Percentiles rank a stretch among this genome's conserved stretches.
Conservation (phyloP, 2,113 vertebrate genomes). For the Laterallus jamaicensis region DNA sequence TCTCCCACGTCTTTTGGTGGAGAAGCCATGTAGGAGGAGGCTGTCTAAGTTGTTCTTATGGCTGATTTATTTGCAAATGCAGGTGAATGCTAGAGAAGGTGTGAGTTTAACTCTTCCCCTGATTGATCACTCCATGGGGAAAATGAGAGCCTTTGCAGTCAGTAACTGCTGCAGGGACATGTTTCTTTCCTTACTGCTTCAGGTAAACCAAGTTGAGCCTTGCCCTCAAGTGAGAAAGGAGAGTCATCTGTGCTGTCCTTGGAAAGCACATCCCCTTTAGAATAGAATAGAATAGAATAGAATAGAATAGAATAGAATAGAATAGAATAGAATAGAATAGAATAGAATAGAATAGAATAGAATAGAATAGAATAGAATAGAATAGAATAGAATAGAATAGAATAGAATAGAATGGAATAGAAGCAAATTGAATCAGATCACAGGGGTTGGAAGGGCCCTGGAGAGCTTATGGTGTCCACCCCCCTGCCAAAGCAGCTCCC, state of each 20-base stretch:
- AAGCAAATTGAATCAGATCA: too few species aligned
- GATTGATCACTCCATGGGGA: neutral
- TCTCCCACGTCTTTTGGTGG: conserved; percentile 31
- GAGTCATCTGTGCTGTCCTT: neutral
- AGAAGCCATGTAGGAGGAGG: conserved; percentile 46
- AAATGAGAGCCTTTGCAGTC: neutral
- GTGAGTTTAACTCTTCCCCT: conserved; percentile 22
- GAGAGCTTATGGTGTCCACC: too few species aligned
- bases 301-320: too few species aligned
- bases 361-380: too few species aligned
- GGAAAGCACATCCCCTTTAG: neutral
- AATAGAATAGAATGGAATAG: too few species aligned
- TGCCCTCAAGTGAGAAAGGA: neutral
- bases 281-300: too few species aligned
- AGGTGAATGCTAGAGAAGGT: conserved; percentile 33
- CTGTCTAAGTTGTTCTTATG: conserved; percentile 50
- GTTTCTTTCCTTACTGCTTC: neutral
- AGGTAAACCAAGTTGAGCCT: neutral
- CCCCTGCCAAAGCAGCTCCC: too few species aligned
- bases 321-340: too few species aligned
- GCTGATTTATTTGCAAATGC: conserved; percentile 63
- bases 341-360: too few species aligned
- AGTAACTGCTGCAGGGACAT: neutral
- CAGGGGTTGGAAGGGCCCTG: too few species aligned
- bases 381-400: too few species aligned